Evolutionary conservation across 2,888 invertebrate species (phyloP).

Genomic region (Heliothis peltigera): DNA sequence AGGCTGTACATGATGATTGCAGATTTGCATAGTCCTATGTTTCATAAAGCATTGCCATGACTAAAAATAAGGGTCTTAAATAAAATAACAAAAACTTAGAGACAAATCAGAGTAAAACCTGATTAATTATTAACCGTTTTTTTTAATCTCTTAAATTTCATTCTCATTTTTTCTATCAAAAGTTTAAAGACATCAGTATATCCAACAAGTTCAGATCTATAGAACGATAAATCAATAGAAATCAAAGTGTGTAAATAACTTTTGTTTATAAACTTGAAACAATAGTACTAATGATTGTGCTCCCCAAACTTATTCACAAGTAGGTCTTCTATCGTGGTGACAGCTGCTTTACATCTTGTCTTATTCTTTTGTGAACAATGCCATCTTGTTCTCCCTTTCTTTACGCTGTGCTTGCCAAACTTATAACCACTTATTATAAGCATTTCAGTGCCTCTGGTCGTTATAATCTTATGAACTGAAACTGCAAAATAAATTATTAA

Average conservation of each 20-base stretch:
- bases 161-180: no score
- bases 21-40: no score
- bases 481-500: not conserved
- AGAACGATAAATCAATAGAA: not conserved
- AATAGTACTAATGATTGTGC: conserved; percentile 10
- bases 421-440: conserved; percentile 5
- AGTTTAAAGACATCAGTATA: no score
- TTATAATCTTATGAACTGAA: conserved; percentile 20
- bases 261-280: not conserved
- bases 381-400: conserved; percentile 36
- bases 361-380: conserved; percentile 46
- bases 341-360: conserved; percentile 57
- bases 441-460: conserved; percentile 18
- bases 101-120: no score
- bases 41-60: no score
- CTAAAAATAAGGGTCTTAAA: no score
- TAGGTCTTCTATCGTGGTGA: conserved; percentile 41
- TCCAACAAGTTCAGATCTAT: no score
- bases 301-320: conserved; percentile 6
- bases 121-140: no score
- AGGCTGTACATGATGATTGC: no score
- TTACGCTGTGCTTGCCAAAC: conserved; percentile 1
- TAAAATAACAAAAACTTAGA: no score
- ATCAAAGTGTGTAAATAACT: no score
- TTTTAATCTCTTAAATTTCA: no score